Conservation (phyloP, 2,888 invertebrate genomes). For the Callosobruchus maculatus region DNA sequence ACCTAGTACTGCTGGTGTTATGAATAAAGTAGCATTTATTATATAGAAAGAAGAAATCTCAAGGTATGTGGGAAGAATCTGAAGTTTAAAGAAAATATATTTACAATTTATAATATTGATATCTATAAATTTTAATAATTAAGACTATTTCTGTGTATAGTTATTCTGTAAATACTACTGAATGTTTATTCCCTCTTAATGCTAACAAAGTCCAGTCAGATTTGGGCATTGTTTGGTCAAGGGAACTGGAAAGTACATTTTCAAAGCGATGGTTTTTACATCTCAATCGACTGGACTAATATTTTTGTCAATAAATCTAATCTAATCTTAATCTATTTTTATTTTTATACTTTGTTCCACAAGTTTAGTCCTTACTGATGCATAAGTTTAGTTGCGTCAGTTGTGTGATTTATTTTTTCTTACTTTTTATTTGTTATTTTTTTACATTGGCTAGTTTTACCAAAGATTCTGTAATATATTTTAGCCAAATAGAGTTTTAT, state of each 20-base stretch:
- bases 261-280: not conserved
- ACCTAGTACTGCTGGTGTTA: slow-evolving; percentile 46
- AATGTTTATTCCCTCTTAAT: slow-evolving; percentile 30
- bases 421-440: slow-evolving; percentile 31
- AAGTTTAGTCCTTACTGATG: slow-evolving; percentile 27
- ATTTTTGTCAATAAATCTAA: slow-evolving; percentile 7
- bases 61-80: slow-evolving; percentile 45
- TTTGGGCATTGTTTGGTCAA: not conserved
- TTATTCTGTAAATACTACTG: slow-evolving; percentile 41
- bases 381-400: slow-evolving; percentile 30
- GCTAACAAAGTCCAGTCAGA: not conserved
- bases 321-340: slow-evolving; percentile 22
- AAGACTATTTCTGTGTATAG: slow-evolving; percentile 46
- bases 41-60: slow-evolving; percentile 35
- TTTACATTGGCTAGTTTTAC: slow-evolving; percentile 49
- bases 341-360: slow-evolving; percentile 23
- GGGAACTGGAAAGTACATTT: not conserved
- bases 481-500: slow-evolving; percentile 23
- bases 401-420: slow-evolving; percentile 34
- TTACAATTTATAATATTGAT: slow-evolving; percentile 46
- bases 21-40: slow-evolving; percentile 48
- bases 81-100: slow-evolving; percentile 35
- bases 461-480: slow-evolving; percentile 49
- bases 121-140: slow-evolving; percentile 43
- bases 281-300: not conserved